phyloP scores from a whole-genome alignment of 2,888 invertebrate species.

The Pristionchus japonicus region DNA sequence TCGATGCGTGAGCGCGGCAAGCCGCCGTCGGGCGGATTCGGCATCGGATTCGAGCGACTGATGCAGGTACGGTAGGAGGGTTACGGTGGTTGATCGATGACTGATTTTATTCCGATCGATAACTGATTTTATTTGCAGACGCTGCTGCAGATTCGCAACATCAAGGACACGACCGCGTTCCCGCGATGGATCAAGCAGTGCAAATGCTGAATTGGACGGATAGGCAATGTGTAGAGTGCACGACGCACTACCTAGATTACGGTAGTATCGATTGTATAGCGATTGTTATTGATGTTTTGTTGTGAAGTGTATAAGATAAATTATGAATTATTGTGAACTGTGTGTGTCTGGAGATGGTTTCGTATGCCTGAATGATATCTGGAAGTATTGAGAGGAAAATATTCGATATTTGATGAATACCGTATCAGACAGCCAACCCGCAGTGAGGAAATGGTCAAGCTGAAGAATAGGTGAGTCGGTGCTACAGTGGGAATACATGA shows the following conservation, averaged over 20 bases:
- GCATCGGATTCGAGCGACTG: constrained; percentile 93
- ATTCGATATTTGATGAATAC: background rate
- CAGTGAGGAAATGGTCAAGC: constrained; percentile 36
- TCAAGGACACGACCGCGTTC: constrained; percentile 94
- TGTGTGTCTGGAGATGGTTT: background rate
- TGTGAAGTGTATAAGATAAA: background rate
- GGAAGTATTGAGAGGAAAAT: background rate
- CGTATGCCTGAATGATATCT: background rate
- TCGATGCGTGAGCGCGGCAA: constrained; percentile 85
- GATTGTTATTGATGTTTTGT: background rate
- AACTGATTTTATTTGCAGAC: constrained; percentile 77
- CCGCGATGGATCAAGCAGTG: constrained; percentile 86
- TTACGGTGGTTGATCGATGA: background rate
- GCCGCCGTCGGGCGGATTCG: constrained; percentile 93
- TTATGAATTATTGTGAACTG: background rate
- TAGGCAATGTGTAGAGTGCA: background rate
- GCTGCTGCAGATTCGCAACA: constrained; percentile 87
- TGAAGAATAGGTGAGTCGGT: constrained; percentile 37
- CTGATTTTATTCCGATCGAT: too few species aligned
- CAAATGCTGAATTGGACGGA: constrained; percentile 56
- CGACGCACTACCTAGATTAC: background rate
- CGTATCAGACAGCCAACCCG: background rate
- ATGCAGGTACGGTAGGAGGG: constrained; percentile 76
- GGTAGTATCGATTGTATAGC: background rate
- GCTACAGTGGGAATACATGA: too few species aligned